Conservation (phyloP, 1,140 invertebrate genomes). For the Lordiphosa clarofinis region DNA sequence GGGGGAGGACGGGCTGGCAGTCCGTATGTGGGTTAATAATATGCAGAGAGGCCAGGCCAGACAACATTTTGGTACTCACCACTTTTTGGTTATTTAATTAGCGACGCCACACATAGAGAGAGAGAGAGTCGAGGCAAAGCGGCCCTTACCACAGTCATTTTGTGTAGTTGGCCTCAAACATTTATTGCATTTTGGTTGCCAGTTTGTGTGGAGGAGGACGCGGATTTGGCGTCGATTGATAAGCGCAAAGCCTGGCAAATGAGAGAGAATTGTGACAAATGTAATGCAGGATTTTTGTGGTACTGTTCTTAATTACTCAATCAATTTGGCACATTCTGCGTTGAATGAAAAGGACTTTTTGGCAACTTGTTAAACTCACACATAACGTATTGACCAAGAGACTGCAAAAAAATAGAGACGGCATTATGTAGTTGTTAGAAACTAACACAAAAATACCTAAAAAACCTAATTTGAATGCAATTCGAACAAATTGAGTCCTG, state of each 20-base stretch:
- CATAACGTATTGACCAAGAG: too few species aligned
- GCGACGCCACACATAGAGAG: conserved; percentile 6
- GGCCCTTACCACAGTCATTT: conserved; percentile 20
- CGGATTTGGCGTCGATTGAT: too few species aligned
- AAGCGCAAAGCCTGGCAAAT: too few species aligned
- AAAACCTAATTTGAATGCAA: too few species aligned
- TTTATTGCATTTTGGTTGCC: conserved; percentile 1
- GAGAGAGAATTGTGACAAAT: too few species aligned
- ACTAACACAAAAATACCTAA: too few species aligned
- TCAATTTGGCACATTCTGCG: too few species aligned
- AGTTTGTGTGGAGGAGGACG: not conserved
- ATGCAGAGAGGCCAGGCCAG: conserved; percentile 38
- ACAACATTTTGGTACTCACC: conserved; percentile 23
- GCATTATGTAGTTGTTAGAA: too few species aligned
- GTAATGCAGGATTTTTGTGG: too few species aligned
- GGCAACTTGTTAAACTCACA: not conserved
- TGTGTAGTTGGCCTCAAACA: conserved; percentile 5
- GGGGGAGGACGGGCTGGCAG: not conserved
- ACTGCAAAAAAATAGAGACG: too few species aligned
- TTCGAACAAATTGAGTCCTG: too few species aligned
- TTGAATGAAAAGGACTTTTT: not conserved
- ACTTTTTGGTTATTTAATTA: conserved; percentile 68
- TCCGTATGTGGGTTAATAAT: conserved; percentile 60
- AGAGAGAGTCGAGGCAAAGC: conserved; percentile 10
- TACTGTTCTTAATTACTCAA: too few species aligned